Percentiles rank a stretch among this genome's conserved stretches.
phyloP scores from a whole-genome alignment of 2,797 vertebrate genomes.

The Anisognathus igniventris region DNA sequence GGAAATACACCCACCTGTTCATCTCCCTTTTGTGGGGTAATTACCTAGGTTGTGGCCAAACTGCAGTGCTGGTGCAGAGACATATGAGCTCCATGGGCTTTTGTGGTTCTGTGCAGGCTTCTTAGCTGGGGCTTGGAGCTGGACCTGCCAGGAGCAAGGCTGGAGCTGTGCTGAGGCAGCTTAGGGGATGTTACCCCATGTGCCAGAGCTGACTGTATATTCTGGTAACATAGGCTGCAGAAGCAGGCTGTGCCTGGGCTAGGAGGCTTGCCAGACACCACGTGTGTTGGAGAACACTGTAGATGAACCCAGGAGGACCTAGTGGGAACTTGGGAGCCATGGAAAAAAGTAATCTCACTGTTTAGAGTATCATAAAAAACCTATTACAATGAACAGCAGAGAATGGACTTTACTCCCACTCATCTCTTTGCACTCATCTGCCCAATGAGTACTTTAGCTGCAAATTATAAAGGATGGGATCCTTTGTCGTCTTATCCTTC shows the following conservation, averaged over 20 bases:
- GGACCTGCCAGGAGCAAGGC: background rate
- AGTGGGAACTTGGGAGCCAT: background rate
- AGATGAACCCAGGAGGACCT: background rate
- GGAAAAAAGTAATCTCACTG: background rate
- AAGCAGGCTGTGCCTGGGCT: background rate
- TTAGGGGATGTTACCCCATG: accelerated
- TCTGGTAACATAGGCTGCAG: background rate
- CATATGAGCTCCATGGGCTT: background rate
- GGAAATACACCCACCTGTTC: background rate
- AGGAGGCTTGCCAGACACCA: background rate
- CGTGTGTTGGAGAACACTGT: background rate
- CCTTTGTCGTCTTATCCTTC: background rate
- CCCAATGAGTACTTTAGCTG: background rate
- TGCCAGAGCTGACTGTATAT: background rate
- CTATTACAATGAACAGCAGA: background rate
- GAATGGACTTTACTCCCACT: background rate
- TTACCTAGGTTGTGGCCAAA: background rate
- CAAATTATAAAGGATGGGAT: background rate
- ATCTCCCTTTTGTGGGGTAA: background rate
- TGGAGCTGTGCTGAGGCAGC: background rate
- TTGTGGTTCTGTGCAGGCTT: background rate
- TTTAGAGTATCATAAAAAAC: background rate
- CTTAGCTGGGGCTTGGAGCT: background rate
- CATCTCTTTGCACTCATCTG: background rate
- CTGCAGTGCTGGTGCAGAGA: background rate